These are phyloP conservation scores for Triplophysa siluroides DNA, from an alignment of 2,113 vertebrate genomes.

Conservation along the genomic window DNA sequence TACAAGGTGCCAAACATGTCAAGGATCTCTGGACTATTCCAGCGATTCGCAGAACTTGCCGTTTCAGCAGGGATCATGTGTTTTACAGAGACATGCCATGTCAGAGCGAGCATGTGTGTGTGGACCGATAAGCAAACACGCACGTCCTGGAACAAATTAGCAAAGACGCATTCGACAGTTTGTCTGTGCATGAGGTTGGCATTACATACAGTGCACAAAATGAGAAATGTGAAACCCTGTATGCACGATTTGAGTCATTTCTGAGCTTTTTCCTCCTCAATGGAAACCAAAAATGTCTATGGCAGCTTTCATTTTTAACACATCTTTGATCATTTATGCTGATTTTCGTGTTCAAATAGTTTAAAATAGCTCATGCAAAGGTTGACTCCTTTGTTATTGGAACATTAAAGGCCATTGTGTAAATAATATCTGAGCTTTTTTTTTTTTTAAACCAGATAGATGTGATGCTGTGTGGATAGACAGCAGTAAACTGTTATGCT, in stretches of 20 bases:
- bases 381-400: too few species aligned
- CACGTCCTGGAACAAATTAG: slow-evolving; percentile 27
- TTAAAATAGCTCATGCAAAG: too few species aligned
- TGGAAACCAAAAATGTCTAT: neutral
- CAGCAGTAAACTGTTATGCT: too few species aligned
- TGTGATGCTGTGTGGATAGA: too few species aligned
- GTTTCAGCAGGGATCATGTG: slow-evolving; percentile 53
- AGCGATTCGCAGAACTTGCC: slow-evolving; percentile 54
- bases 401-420: too few species aligned
- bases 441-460: too few species aligned
- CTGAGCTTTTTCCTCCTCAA: slow-evolving; percentile 12
- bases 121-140: slow-evolving; percentile 23
- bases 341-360: neutral
- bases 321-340: neutral
- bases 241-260: neutral
- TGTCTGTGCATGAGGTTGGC: slow-evolving; percentile 20
- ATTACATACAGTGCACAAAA: slow-evolving; percentile 3
- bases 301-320: neutral
- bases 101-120: slow-evolving; percentile 29
- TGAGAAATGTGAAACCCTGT: slow-evolving; percentile 7
- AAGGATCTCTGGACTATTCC: slow-evolving; percentile 62
- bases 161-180: slow-evolving; percentile 8
- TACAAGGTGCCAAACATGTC: slow-evolving; percentile 67
- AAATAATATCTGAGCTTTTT: too few species aligned
- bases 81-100: slow-evolving; percentile 42